Evolutionary conservation across 2,113 vertebrate genomes (phyloP).

Genomic region (Saccopteryx bilineata): DNA sequence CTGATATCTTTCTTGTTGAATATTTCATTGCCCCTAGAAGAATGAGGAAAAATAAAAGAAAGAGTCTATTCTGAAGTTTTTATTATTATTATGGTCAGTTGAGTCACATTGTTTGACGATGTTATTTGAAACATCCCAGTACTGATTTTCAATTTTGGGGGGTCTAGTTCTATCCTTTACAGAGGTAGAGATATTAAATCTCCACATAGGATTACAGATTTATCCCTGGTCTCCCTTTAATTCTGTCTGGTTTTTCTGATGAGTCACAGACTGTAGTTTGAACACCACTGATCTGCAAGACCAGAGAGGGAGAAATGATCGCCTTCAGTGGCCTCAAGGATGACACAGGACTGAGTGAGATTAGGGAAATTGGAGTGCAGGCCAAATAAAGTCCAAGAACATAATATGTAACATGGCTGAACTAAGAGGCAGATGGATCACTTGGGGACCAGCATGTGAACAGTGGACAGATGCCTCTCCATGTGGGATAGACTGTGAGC

Average conservation of each 20-base stretch:
- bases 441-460: fast-evolving
- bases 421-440: not conserved
- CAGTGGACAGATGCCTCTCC: not conserved
- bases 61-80: not conserved
- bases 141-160: not conserved
- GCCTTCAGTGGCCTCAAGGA: not conserved
- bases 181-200: not conserved
- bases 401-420: no score
- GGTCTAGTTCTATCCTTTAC: not conserved
- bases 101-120: not conserved
- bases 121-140: not conserved
- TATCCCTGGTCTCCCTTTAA: not conserved
- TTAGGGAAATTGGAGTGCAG: not conserved
- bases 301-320: not conserved
- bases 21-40: not conserved
- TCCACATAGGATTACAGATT: not conserved
- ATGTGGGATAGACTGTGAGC: not conserved
- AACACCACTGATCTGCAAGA: not conserved
- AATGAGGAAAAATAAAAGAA: no score
- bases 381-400: not conserved
- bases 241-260: not conserved
- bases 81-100: not conserved
- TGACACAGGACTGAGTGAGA: not conserved
- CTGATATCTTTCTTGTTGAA: not conserved
- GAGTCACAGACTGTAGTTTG: not conserved